Conservation (phyloP, 2,113 vertebrate species). For the Cavia porcellus region DNA sequence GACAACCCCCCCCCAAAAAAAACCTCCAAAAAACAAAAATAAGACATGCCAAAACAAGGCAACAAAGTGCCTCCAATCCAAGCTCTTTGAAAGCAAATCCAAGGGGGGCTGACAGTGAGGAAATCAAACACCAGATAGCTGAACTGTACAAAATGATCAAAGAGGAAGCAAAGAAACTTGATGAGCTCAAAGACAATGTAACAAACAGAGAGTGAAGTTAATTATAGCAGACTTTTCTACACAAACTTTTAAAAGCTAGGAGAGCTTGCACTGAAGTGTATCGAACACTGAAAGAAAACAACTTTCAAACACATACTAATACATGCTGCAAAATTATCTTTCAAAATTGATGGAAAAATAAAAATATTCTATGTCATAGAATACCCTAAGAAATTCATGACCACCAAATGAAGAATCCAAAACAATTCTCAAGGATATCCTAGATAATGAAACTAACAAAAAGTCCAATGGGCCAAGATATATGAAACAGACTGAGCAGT, state of each 20-base stretch:
- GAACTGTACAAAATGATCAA: not conserved
- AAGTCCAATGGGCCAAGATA: not conserved
- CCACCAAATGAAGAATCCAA: not conserved
- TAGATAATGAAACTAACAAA: not conserved
- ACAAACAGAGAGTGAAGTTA: not conserved
- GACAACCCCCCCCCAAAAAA: not conserved
- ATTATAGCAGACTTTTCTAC: not conserved
- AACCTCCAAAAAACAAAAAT: not conserved
- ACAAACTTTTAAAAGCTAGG: not conserved
- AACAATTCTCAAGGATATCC: not conserved
- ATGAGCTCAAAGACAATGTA: not conserved
- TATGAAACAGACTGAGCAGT: not conserved
- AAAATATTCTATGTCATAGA: not conserved
- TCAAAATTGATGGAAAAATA: not conserved
- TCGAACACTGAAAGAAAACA: not conserved
- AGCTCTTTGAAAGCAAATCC: not conserved
- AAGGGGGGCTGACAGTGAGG: not conserved
- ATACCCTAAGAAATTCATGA: not conserved
- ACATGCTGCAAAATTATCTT: not conserved
- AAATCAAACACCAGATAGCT: not conserved
- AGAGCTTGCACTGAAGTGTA: not conserved
- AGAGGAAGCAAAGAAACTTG: not conserved
- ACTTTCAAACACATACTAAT: not conserved
- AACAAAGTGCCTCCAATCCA: not conserved
- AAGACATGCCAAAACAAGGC: not conserved